phyloP scores from a whole-genome alignment of 2,113 vertebrate species.

The Pyxicephalus adspersus region DNA sequence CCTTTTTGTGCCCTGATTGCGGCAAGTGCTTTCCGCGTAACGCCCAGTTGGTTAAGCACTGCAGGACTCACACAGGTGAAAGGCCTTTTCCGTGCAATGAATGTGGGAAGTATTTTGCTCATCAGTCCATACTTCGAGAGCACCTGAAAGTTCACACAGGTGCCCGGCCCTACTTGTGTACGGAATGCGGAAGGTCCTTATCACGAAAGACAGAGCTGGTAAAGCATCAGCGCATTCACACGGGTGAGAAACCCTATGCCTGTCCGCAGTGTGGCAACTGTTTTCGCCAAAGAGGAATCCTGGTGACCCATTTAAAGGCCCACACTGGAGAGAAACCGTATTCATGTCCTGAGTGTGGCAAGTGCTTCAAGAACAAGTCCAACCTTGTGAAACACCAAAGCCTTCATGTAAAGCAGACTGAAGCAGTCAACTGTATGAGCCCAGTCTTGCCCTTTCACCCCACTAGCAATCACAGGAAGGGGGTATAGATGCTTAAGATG shows the following conservation, averaged over 20 bases:
- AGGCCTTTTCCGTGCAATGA: slow-evolving; percentile 59
- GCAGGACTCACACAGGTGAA: slow-evolving; percentile 9
- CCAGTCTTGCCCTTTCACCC: too few species aligned
- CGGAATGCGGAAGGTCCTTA: slow-evolving; percentile 30
- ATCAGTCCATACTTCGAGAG: slow-evolving; percentile 65
- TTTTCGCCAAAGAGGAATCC: slow-evolving; percentile 48
- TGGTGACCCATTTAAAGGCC: slow-evolving; percentile 53
- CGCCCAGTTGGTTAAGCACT: background rate
- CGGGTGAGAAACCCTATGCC: slow-evolving; percentile 53
- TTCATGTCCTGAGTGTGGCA: slow-evolving; percentile 52
- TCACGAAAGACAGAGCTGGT: slow-evolving; percentile 48
- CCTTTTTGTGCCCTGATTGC: slow-evolving; percentile 21
- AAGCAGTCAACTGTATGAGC: too few species aligned
- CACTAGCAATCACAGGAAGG: too few species aligned
- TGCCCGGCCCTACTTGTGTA: slow-evolving; percentile 59
- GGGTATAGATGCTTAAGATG: too few species aligned
- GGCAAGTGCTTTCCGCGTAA: slow-evolving; percentile 22
- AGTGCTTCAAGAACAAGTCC: slow-evolving; percentile 58
- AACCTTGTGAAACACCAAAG: slow-evolving; percentile 56
- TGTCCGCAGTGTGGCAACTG: slow-evolving; percentile 57
- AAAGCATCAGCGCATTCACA: slow-evolving; percentile 55
- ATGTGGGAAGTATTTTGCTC: slow-evolving; percentile 68
- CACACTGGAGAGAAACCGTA: slow-evolving; percentile 60
- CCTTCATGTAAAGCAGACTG: slow-evolving; percentile 59
- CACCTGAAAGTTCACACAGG: slow-evolving; percentile 64